These are phyloP conservation scores for Danaus plexippus DNA, from an alignment of 1,140 invertebrate species.

Conservation along the genomic window DNA sequence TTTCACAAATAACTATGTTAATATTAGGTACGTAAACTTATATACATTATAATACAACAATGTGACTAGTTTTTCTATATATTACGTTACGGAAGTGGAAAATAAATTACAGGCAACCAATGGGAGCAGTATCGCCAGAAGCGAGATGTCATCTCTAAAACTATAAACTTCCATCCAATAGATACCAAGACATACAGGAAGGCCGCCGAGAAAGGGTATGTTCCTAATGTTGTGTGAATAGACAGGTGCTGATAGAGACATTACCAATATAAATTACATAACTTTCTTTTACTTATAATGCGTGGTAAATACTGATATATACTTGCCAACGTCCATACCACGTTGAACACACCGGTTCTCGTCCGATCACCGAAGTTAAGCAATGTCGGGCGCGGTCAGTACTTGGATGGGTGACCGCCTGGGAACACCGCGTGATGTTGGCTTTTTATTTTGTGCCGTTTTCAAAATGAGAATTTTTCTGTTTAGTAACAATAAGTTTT, in stretches of 20 bases:
- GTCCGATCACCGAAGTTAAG: constrained; percentile 35
- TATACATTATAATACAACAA: too few relatives aligned
- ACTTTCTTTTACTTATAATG: not conserved
- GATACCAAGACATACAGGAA: constrained; percentile 24
- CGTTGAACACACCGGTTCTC: constrained; percentile 39
- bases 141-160: constrained; percentile 38
- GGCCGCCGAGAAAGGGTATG: constrained; percentile 35
- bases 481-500: not conserved
- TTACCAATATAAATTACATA: not conserved
- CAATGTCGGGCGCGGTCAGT: constrained; percentile 30
- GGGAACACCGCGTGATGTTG: constrained; percentile 24
- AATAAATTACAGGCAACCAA: constrained; percentile 19
- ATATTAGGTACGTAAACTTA: too few relatives aligned
- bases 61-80: too few relatives aligned
- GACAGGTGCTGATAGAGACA: too few relatives aligned
- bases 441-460: constrained; percentile 6
- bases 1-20: too few relatives aligned
- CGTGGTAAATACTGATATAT: not conserved
- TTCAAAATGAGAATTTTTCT: too few relatives aligned
- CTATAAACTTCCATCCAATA: constrained; percentile 29
- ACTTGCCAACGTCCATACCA: constrained; percentile 39
- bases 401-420: constrained; percentile 30
- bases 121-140: constrained; percentile 50
- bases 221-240: too few relatives aligned
- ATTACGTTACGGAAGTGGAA: not conserved